Conservation (phyloP, 2,113 vertebrate species). For the Colistium nudipinnis region DNA sequence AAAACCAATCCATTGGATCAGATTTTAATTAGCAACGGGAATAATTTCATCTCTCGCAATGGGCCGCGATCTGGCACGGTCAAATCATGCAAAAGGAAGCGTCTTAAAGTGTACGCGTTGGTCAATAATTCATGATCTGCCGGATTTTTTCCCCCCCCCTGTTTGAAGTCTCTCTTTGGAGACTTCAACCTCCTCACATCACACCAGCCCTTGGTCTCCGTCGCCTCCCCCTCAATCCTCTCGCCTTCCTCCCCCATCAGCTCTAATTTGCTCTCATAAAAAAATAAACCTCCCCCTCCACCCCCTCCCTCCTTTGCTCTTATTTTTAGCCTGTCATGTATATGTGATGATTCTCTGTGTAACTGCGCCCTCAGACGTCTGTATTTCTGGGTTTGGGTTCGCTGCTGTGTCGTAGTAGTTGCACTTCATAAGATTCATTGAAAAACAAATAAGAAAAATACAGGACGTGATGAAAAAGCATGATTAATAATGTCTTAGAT, state of each 20-base stretch:
- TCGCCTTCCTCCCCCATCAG: conserved; percentile 16
- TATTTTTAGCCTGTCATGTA: conserved; percentile 33
- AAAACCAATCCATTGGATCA: background rate
- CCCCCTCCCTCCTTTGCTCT: conserved; percentile 2
- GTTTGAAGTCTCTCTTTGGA: conserved; percentile 13
- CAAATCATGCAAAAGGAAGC: conserved; percentile 28
- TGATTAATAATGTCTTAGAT: too few species aligned
- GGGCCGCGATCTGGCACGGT: background rate
- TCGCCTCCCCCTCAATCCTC: conserved; percentile 25
- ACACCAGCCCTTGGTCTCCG: background rate
- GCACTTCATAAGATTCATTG: too few species aligned
- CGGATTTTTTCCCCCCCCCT: background rate
- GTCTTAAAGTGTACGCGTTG: conserved; percentile 21
- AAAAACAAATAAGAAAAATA: too few species aligned
- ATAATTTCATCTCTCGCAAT: background rate
- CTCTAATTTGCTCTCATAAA: conserved; percentile 58
- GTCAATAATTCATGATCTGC: conserved; percentile 47
- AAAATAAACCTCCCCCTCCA: conserved; percentile 33
- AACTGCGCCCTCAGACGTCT: background rate
- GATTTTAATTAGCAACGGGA: background rate
- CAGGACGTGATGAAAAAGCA: too few species aligned
- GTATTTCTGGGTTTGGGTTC: background rate
- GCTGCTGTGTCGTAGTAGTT: background rate
- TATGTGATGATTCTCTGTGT: conserved; percentile 26
- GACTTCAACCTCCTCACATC: conserved; percentile 26